Percentiles rank a stretch among this genome's conserved stretches.
phyloP scores from a whole-genome alignment of 2,888 invertebrate genomes.

The Ariolimax columbianus region DNA sequence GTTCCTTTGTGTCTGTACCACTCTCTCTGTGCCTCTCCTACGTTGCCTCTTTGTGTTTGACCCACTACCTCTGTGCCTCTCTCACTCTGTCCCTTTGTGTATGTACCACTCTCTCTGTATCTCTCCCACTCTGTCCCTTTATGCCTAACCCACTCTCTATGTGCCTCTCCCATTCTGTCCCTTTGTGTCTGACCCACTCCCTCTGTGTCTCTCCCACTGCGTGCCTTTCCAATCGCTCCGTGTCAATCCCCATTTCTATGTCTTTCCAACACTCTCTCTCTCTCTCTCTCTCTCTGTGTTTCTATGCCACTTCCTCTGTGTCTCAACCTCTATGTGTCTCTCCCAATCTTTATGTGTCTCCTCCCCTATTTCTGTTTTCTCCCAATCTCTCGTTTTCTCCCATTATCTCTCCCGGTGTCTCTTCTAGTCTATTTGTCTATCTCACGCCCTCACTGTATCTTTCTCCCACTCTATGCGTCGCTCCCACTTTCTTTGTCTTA shows the following conservation, averaged over 20 bases:
- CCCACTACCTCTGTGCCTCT: too few species aligned
- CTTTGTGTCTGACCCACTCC: too few species aligned
- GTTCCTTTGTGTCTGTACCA: too few species aligned
- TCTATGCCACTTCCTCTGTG: too few species aligned
- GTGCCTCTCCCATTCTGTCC: not conserved
- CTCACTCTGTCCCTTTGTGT: not conserved
- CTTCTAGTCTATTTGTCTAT: too few species aligned
- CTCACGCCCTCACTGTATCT: too few species aligned
- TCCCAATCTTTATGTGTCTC: too few species aligned
- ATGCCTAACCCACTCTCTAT: not conserved
- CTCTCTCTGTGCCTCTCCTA: too few species aligned
- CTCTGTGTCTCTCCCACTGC: not conserved
- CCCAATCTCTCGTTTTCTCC: not conserved
- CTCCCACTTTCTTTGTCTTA: too few species aligned
- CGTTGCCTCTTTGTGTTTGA: too few species aligned
- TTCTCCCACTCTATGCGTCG: too few species aligned
- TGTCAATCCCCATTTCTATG: not conserved
- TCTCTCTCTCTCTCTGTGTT: not conserved
- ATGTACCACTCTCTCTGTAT: not conserved
- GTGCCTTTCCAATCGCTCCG: not conserved
- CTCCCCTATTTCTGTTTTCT: not conserved
- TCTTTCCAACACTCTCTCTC: not conserved
- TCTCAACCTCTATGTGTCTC: too few species aligned
- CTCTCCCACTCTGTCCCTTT: conserved; percentile 11
- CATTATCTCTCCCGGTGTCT: not conserved